Conservation (phyloP, 2,797 vertebrate species). For the Gallinago nigripennis region DNA sequence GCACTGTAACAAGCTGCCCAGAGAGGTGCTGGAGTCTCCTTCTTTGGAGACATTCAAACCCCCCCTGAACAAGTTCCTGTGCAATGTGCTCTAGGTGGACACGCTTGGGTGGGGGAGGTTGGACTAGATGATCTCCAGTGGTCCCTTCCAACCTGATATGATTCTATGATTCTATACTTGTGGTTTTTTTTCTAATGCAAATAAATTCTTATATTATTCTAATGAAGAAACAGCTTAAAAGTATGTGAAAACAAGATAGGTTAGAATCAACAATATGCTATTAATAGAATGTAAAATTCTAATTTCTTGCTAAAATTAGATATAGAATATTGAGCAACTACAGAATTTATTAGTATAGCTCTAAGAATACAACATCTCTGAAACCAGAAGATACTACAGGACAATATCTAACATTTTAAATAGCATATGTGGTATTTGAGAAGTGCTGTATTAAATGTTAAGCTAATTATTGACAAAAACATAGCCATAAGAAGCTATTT, state of each 20-base stretch:
- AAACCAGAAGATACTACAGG: not conserved
- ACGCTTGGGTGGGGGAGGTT: too few species aligned
- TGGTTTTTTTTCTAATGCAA: not conserved
- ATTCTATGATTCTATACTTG: not conserved
- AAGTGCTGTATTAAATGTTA: not conserved
- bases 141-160: too few species aligned
- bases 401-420: not conserved
- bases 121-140: too few species aligned
- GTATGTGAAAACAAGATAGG: not conserved
- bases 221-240: not conserved
- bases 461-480: not conserved
- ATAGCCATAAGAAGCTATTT: not conserved
- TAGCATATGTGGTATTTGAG: not conserved
- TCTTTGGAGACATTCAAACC: too few species aligned
- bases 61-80: too few species aligned
- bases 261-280: not conserved
- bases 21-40: too few species aligned
- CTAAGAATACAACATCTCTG: not conserved
- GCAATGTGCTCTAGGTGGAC: too few species aligned
- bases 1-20: too few species aligned
- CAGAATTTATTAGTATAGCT: not conserved
- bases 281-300: not conserved
- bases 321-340: not conserved
- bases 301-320: not conserved
- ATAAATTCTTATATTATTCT: not conserved